Conservation (phyloP, 2,113 vertebrate species). For the Rattus norvegicus region DNA sequence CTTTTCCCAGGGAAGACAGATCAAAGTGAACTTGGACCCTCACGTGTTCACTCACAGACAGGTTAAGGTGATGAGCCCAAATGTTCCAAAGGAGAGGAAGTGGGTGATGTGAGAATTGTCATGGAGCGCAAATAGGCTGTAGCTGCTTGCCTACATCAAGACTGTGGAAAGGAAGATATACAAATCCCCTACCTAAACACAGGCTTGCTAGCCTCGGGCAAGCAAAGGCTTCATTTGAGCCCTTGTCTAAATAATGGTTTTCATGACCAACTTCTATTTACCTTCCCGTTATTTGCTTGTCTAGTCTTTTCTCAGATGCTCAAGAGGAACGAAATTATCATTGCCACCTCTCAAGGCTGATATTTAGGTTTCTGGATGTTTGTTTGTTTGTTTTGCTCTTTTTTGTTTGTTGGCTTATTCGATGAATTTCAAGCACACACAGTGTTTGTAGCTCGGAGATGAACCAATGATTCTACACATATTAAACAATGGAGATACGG, state of each 20-base stretch:
- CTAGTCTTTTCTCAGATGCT: constrained; percentile 10
- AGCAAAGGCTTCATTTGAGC: constrained; percentile 56
- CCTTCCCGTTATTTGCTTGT: constrained; percentile 15
- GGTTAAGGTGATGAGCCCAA: constrained; percentile 6
- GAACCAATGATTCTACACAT: not conserved
- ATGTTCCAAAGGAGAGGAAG: constrained; percentile 1
- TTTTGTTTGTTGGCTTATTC: not conserved
- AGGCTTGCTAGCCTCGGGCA: constrained; percentile 36
- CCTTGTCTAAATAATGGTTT: constrained; percentile 57
- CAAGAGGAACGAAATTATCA: not conserved
- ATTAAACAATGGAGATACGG: not conserved
- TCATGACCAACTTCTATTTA: constrained; percentile 38
- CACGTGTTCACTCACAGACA: not conserved
- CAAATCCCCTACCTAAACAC: constrained; percentile 68
- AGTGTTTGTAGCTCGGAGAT: not conserved
- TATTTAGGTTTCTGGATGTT: not conserved
- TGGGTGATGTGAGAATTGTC: constrained; percentile 28
- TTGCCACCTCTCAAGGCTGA: not conserved
- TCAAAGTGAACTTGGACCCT: not conserved
- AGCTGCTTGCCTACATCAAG: constrained; percentile 23
- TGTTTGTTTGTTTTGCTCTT: not conserved
- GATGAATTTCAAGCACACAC: not conserved
- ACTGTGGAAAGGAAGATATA: constrained; percentile 61
- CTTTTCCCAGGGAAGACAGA: not conserved
- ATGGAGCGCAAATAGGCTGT: constrained; percentile 42